These are phyloP conservation scores for Otocyon megalotis DNA, from an alignment of 2,113 vertebrate species.

Conservation along the genomic window DNA sequence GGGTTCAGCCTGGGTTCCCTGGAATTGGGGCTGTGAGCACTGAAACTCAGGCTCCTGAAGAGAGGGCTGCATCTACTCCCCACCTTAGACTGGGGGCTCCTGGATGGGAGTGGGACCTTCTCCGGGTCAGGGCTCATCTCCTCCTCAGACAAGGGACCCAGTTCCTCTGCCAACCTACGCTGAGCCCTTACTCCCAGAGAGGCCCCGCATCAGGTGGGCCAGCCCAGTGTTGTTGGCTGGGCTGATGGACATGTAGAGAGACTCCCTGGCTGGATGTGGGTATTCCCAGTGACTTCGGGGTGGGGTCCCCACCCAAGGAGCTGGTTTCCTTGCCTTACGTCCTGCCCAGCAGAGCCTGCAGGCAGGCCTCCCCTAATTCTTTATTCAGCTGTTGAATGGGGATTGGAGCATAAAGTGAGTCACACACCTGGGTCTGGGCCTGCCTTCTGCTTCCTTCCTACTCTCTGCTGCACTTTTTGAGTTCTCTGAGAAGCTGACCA, in stretches of 20 bases:
- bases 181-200: neutral
- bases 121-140: neutral
- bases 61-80: neutral
- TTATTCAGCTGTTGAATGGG: neutral
- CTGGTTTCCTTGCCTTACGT: neutral
- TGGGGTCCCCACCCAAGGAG: neutral
- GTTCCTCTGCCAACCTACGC: neutral
- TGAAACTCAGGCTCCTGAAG: neutral
- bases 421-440: constrained; percentile 49
- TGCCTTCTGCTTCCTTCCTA: neutral
- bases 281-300: neutral
- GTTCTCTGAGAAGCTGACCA: neutral
- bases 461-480: neutral
- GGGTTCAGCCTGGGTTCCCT: neutral
- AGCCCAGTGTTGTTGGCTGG: neutral
- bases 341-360: neutral
- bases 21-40: neutral
- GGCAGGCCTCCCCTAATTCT: neutral
- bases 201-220: neutral
- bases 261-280: neutral
- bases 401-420: constrained; percentile 32
- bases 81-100: neutral
- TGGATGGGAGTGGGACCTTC: neutral
- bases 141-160: neutral
- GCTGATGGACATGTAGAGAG: neutral